Base-by-base conservation (phyloP, 2,797 vertebrate species). In the Chaenodraco wilsoni region DNA sequence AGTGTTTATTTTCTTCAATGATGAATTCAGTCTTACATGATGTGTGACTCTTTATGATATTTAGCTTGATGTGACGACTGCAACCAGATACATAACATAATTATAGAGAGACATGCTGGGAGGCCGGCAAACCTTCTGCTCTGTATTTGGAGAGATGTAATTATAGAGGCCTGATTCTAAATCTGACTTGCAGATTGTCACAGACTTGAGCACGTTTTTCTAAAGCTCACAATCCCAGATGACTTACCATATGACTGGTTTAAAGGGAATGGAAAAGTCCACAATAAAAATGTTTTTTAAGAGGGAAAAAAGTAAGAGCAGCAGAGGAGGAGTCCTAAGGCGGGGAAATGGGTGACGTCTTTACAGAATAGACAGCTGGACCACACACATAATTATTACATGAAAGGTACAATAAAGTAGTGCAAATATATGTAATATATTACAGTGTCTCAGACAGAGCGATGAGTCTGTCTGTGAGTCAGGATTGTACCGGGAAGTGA, bases 101-200 rank as follows among this genome's bases (percentile, higher is more conserved):
- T 86, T 73, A 81, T 16, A 83, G 59, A 54, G n/a, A 14, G 61
- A 59, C 23, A 64, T 56, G 60, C 61, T 71, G 76, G 76, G 66
- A 74, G 62, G 80, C 76, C 62, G 75, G 72, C 43, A 59, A 60
- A 49, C 45, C 44, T 58, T 59, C 23, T 4, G 45, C 63, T 67
- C 77, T 75, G 49, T 65, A 51, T 61, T 72, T 79, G 57, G 59
- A 55, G 55, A 56, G 69, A 83, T 83, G 49, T 87, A 85, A 90
- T 87, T 84, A 88, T 68, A 84, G 77, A 84, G 69, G 65, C 46
- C 64, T 54, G 61, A 33, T 63, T 80, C 70, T 82, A 75, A 67
- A 73, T 80, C 65, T 64, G 74, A 75, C 45, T 58, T 72, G 59
- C 74, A 75, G 43, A 66, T 71, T 69, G 65, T 84, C 76, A 52